Conservation (phyloP, 1,140 invertebrate genomes). For the Dermatophagoides farinae region DNA sequence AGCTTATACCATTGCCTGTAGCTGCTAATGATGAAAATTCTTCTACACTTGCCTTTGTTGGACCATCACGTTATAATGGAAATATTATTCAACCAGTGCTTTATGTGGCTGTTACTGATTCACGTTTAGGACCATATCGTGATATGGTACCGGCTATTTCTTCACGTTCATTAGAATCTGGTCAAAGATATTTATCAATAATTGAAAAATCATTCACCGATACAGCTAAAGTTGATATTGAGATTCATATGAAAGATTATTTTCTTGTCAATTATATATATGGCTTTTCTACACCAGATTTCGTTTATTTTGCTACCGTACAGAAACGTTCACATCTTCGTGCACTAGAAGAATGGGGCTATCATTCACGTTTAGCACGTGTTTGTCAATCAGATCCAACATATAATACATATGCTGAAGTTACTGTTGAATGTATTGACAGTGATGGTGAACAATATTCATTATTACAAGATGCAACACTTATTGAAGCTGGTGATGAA, state of each 20-base stretch:
- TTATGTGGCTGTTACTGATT: constrained; percentile 85
- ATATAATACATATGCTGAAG: constrained; percentile 79
- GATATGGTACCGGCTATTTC: constrained; percentile 81
- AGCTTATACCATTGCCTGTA: constrained; percentile 53
- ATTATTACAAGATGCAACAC: constrained; percentile 69
- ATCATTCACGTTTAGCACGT: constrained; percentile 64
- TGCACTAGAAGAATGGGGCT: constrained; percentile 62
- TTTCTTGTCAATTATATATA: constrained; percentile 85
- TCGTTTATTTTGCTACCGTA: constrained; percentile 83
- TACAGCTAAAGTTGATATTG: constrained; percentile 69
- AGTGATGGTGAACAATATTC: constrained; percentile 49
- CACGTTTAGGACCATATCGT: constrained; percentile 70
- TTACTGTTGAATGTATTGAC: constrained; percentile 61
- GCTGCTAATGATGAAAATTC: constrained; percentile 75
- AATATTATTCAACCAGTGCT: constrained; percentile 55
- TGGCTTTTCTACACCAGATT: constrained; percentile 80
- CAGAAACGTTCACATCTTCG: constrained; percentile 75
- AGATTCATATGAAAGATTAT: constrained; percentile 60
- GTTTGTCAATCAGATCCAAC: constrained; percentile 82
- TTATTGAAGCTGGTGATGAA: constrained; percentile 53
- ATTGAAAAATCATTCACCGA: constrained; percentile 66
- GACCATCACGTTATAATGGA: constrained; percentile 54
- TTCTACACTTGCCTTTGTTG: constrained; percentile 82
- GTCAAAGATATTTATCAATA: constrained; percentile 38
- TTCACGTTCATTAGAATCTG: constrained; percentile 41